Evolutionary conservation across 1,140 invertebrate species (phyloP), one percentile per base, ranked within the genome.

Genomic region (Drosophila takahashii): DNA sequence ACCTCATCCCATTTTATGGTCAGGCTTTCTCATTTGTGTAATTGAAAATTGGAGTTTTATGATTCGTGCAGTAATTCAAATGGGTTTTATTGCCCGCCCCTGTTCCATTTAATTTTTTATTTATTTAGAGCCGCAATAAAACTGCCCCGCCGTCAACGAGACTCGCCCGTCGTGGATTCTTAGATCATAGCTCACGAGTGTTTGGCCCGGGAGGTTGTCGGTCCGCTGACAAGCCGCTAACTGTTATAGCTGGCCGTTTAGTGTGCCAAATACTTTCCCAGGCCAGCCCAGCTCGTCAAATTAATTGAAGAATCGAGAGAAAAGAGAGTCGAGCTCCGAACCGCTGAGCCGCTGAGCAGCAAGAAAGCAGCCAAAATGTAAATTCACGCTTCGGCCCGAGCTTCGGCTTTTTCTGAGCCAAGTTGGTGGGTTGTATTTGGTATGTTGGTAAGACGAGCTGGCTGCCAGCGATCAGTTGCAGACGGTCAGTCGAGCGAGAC

Each of bases 401-500:
- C 71, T 76, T 64, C 64, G 60, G 29, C n/a, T 39, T 47, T 48
- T 3, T 32, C 15, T 18, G 10, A 39, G 61, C 61, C 56, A 44
- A 18, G 64, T 42, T 50, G 57, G 59, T 29, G 62, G 45, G 18
- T 44, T 71, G 84, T n/a, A n/a, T n/a, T n/a, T n/a, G n/a, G 81
- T 72, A 47, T 45, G 90, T 71, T 91, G 90, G 90, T 91, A 89
- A 91, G 86, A 84, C 57, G 84, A 89, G 86, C 73, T 65, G 65
- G 44, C 52, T 79, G 61, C 69, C 78, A 73, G 56, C 71, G 90
- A 91, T 91, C 90, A 91, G 90, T 91, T 90, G 86, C 83, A 91
- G 86, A 91, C 90, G 81, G 81, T 89, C 74, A 86, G 86, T 91
- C 90, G 90, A 85, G 83, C 90, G 78, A 87, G 86, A 85, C 83